These are phyloP conservation scores for Torymus auratus DNA, from an alignment of 2,888 invertebrate species.

Conservation along the genomic window DNA sequence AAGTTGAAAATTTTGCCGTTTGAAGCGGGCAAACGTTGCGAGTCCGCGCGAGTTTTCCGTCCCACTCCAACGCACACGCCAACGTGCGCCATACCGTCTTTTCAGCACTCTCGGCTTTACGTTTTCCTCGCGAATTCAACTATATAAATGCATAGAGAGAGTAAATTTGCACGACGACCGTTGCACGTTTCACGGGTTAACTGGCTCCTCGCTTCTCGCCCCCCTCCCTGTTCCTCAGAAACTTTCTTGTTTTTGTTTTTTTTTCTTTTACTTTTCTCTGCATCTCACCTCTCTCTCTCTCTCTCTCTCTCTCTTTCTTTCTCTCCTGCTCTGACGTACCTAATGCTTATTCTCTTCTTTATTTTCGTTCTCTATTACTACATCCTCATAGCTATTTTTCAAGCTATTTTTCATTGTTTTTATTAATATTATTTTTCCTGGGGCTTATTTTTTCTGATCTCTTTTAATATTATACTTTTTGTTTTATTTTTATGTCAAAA, in stretches of 20 bases:
- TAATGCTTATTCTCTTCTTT: slow-evolving; percentile 29
- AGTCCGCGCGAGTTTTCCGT: slow-evolving; percentile 8
- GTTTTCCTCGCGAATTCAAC: slow-evolving; percentile 54
- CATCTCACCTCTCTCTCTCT: background rate
- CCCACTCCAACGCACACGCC: background rate
- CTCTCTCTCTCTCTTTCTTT: background rate
- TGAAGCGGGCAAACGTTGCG: slow-evolving; percentile 34
- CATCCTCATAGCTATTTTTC: slow-evolving; percentile 22
- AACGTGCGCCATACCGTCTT: slow-evolving; percentile 24
- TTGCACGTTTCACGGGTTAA: slow-evolving; percentile 54
- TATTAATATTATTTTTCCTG: slow-evolving; percentile 30
- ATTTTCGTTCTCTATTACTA: slow-evolving; percentile 27
- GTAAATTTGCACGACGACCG: slow-evolving; percentile 53
- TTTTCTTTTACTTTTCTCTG: background rate
- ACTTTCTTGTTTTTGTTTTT: slow-evolving; percentile 19
- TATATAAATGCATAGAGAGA: slow-evolving; percentile 58
- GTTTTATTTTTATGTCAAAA: too few species aligned
- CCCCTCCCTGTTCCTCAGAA: background rate
- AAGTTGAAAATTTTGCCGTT: slow-evolving; percentile 34
- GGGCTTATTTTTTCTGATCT: background rate
- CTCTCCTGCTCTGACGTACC: background rate
- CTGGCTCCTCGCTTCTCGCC: slow-evolving; percentile 37
- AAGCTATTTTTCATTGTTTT: slow-evolving; percentile 29
- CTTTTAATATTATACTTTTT: too few species aligned
- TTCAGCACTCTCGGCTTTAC: slow-evolving; percentile 41